Evolutionary conservation across 2,113 vertebrate species (phyloP), one percentile per base, ranked within the genome.

Genomic region (Halichoeres trimaculatus): DNA sequence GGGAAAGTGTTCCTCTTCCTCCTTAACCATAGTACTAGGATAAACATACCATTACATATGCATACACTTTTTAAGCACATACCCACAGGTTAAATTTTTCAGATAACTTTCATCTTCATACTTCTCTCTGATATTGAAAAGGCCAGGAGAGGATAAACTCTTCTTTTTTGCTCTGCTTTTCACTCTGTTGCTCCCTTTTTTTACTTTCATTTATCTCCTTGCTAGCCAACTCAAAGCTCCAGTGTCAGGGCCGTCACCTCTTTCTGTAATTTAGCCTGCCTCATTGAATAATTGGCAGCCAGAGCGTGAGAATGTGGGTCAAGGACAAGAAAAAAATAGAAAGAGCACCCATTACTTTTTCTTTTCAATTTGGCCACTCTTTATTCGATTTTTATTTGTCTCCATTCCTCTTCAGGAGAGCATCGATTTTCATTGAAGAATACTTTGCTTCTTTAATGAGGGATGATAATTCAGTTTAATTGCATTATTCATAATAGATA

Each of bases 281-380:
- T 81, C 81, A 84, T 70, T 87, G 76, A 88, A 88, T 87, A 90
- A 81, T 86, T 20, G 26, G 74, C 81, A 76, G 79, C 47, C 10
- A n/a, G 80, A 76, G 76, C 41, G 43, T 80, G 84, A 81, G 77
- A 88, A 91, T 84, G 60, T 84, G 74, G 88, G 90, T 85, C 88
- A 90, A 89, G 85, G 88, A 87, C 63, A 10, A 59, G 74, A 63
- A 62, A 30, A 45, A 16, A 35, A 58, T 58, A 60, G 38, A 77
- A 76, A 72, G 59, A 65, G 35, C 52, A n/a, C 2, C 70, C 76
- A 76, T 85, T 76, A 78, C 81, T 72, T 73, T n/a, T 85, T 60
- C 48, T 74, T 73, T 85, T 74, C 74, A 85, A 48, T 70, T 56
- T 17, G 43, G 43, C 12, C 38, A 10, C 20, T 58, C 45, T 74